Conservation (phyloP, 2,888 invertebrate species). For the Phania funesta region DNA sequence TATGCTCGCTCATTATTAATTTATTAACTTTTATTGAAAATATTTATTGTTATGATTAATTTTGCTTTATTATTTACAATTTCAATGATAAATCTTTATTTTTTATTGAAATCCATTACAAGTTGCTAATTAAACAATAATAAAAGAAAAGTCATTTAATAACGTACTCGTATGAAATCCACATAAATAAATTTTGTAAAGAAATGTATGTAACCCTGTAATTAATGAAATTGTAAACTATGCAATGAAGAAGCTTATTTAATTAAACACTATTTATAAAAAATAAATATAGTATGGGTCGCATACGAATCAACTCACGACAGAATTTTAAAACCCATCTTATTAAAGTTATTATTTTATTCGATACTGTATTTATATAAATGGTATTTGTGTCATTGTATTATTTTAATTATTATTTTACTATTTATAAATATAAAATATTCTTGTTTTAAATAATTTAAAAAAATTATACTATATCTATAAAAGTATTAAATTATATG, state of each 20-base stretch:
- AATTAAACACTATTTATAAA: background rate
- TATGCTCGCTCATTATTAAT: background rate
- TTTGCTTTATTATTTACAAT: background rate
- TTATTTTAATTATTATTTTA: conserved; percentile 53
- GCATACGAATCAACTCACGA: background rate
- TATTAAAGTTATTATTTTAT: background rate
- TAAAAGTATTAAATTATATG: background rate
- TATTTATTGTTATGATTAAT: background rate
- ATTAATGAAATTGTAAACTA: background rate
- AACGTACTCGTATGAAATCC: background rate
- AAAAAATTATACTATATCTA: background rate
- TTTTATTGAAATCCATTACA: background rate
- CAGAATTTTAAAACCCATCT: conserved; percentile 5
- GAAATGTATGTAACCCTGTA: conserved; percentile 18
- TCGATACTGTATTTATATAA: conserved; percentile 39
- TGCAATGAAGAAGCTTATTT: background rate
- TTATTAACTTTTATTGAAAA: too few relatives aligned
- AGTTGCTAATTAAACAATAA: conserved; percentile 24
- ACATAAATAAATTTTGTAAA: background rate
- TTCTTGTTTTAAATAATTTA: conserved; percentile 45
- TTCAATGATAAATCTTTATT: background rate
- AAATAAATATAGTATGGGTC: background rate
- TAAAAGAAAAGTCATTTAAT: background rate
- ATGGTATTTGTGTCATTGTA: conserved; percentile 54
- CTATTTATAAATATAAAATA: conserved; percentile 22